Evolutionary conservation across 2,888 invertebrate genomes (phyloP).

Genomic region (Luperina nickerlii): DNA sequence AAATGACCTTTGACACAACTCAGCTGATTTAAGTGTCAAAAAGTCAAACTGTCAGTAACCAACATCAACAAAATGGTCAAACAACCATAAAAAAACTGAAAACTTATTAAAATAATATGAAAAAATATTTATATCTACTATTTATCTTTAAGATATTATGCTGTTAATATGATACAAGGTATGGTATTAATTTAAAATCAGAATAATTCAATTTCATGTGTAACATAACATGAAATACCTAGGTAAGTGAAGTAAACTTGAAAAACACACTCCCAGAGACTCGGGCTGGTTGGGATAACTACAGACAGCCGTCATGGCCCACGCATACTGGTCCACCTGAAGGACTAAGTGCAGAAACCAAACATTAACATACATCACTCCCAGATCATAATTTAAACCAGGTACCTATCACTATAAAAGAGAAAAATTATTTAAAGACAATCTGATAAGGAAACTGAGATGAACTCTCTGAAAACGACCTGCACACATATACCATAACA

Average conservation of each 20-base stretch:
- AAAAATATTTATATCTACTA: not conserved
- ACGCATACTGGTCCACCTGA: too few species aligned
- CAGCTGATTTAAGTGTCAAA: constrained; percentile 41
- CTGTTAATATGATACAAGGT: constrained; percentile 43
- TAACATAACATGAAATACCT: not conserved
- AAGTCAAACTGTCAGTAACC: constrained; percentile 26
- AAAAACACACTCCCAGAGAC: not conserved
- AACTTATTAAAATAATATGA: not conserved
- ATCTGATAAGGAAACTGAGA: too few species aligned
- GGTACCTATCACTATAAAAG: too few species aligned
- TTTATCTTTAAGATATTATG: constrained; percentile 7
- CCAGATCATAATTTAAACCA: not conserved
- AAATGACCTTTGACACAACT: constrained; percentile 29
- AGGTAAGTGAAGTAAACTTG: not conserved
- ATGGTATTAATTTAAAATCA: constrained; percentile 23
- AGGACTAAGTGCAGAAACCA: too few species aligned
- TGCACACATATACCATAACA: not conserved
- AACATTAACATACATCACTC: not conserved
- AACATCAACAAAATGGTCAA: constrained; percentile 21
- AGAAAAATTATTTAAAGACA: not conserved
- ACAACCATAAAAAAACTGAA: constrained; percentile 22
- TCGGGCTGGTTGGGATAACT: not conserved
- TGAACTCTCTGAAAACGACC: not conserved
- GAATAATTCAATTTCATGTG: not conserved
- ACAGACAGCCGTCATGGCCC: not conserved